These are phyloP conservation scores for Chrysaora quinquecirrha DNA, from an alignment of 30 jellyfish, hydroid and myxozoan genomes.

Conservation along the genomic window DNA sequence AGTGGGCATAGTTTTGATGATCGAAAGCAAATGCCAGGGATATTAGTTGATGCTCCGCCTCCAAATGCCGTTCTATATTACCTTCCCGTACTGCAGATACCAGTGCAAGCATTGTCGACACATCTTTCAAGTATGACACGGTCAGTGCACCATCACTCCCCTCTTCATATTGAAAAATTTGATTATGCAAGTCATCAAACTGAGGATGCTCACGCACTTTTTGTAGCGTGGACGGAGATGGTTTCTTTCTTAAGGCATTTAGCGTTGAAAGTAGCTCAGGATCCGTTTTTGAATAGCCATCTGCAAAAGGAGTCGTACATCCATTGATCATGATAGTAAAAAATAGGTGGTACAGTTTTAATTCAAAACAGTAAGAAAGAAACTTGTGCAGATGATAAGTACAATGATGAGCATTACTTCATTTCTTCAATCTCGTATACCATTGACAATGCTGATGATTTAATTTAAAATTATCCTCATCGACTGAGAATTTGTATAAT, in stretches of 20 bases:
- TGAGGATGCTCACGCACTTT: neutral
- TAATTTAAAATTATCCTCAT: neutral
- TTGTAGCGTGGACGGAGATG: neutral
- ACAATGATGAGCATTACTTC: too few species aligned
- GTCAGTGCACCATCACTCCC: neutral
- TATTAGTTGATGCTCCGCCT: slow-evolving; percentile 18
- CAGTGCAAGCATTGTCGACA: slow-evolving; percentile 16
- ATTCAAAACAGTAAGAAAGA: too few species aligned
- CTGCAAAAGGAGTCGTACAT: neutral
- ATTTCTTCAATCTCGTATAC: too few species aligned
- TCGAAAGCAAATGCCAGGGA: slow-evolving; percentile 36
- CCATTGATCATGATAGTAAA: too few species aligned
- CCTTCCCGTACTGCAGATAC: slow-evolving; percentile 32
- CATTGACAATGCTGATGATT: too few species aligned
- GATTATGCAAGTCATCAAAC: neutral
- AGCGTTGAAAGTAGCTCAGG: neutral
- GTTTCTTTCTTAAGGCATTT: neutral
- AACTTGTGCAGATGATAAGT: too few species aligned
- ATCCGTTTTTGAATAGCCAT: neutral
- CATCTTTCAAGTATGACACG: neutral
- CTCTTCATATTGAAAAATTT: neutral
- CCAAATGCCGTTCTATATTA: slow-evolving; percentile 21
- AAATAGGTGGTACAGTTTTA: too few species aligned
- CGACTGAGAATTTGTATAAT: neutral
- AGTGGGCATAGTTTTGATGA: slow-evolving; percentile 17